Conservation (phyloP, 2,888 invertebrate species). For the Cistogaster globosa region DNA sequence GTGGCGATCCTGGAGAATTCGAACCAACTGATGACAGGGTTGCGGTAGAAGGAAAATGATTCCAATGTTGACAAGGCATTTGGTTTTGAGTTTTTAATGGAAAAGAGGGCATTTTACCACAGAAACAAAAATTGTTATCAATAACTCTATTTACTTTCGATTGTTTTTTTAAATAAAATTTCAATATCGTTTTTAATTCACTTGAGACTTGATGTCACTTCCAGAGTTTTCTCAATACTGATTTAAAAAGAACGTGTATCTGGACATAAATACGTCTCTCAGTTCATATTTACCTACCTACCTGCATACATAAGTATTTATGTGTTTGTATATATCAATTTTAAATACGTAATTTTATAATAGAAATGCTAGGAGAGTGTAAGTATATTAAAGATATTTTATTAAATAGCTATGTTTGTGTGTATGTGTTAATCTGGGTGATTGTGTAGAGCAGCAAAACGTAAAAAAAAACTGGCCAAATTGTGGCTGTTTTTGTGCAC, state of each 20-base stretch:
- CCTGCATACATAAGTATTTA: neutral
- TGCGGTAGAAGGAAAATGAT: conserved; percentile 80
- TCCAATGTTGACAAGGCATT: conserved; percentile 82
- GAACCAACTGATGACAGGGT: conserved; percentile 29
- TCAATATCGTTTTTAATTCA: conserved; percentile 16
- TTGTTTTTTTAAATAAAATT: conserved; percentile 5
- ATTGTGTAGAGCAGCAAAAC: no score
- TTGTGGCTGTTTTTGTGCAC: conserved; percentile 19
- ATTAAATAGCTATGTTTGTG: no score
- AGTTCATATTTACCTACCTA: neutral
- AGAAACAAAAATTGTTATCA: neutral
- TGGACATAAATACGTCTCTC: conserved; percentile 45
- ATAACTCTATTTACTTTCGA: conserved; percentile 49
- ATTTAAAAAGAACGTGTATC: conserved; percentile 37
- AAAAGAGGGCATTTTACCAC: conserved; percentile 77
- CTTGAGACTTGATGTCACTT: conserved; percentile 52
- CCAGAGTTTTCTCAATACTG: conserved; percentile 53
- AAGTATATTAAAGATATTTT: no score
- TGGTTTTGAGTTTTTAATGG: conserved; percentile 80
- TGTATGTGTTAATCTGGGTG: no score
- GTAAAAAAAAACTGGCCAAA: neutral
- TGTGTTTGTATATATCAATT: no score
- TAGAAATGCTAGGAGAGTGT: no score
- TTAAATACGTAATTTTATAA: no score
- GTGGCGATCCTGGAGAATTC: conserved; percentile 53